Conservation (phyloP, 2,113 vertebrate genomes). For the Leptosomus discolor region DNA sequence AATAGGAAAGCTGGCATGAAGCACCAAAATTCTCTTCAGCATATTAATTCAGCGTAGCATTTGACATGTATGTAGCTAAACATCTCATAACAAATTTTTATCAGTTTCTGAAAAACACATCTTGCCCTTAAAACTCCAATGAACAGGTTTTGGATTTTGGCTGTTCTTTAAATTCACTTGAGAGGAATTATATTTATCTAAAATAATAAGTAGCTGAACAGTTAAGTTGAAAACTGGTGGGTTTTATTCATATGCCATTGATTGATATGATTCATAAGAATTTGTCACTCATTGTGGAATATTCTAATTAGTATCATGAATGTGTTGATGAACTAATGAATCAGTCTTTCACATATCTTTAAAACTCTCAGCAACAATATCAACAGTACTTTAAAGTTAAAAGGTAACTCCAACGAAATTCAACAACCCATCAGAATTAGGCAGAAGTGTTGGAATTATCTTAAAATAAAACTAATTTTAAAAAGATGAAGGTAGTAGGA, state of each 20-base stretch:
- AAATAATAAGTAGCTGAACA: background rate
- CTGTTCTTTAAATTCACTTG: background rate
- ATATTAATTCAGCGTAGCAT: background rate
- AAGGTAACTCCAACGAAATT: rapidly evolving
- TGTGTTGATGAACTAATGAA: background rate
- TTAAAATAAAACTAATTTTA: background rate
- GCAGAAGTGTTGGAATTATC: background rate
- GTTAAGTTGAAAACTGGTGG: background rate
- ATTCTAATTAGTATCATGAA: background rate
- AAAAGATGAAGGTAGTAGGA: background rate
- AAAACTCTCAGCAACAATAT: background rate
- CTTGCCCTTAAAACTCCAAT: background rate
- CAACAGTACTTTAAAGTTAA: background rate
- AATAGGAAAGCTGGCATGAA: background rate
- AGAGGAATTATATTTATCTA: background rate
- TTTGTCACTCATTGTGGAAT: background rate
- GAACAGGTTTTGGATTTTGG: rapidly evolving
- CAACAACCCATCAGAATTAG: background rate
- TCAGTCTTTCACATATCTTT: background rate
- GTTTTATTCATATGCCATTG: background rate
- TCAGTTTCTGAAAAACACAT: background rate
- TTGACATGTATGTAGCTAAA: background rate
- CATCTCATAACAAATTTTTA: background rate
- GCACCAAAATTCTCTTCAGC: background rate
- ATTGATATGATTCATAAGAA: background rate